Conservation (phyloP, 2,888 invertebrate species). For the Caenorhabditis drosophilae region DNA sequence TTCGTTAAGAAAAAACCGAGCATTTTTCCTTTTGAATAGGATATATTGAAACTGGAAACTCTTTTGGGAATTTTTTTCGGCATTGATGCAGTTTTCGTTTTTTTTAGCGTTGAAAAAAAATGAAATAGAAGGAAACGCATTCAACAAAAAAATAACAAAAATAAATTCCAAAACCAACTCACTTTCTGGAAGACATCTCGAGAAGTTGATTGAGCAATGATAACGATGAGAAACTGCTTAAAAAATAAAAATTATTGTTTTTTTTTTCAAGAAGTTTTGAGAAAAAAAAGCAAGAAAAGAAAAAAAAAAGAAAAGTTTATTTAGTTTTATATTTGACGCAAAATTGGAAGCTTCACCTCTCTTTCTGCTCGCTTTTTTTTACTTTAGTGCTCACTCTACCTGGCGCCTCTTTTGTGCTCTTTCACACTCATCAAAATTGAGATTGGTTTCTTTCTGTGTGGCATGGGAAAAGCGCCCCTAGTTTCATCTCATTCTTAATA, state of each 20-base stretch:
- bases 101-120: neutral
- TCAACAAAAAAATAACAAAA: neutral
- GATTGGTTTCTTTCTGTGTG: too few relatives aligned
- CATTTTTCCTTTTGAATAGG: neutral
- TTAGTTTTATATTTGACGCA: slow-evolving; percentile 14
- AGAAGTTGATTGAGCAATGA: neutral
- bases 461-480: too few relatives aligned
- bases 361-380: too few relatives aligned
- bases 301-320: slow-evolving; percentile 8
- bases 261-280: too few relatives aligned
- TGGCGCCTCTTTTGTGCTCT: slow-evolving; percentile 36
- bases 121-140: neutral
- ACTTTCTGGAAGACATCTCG: slow-evolving; percentile 41
- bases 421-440: slow-evolving; percentile 39
- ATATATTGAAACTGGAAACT: neutral
- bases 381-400: too few relatives aligned
- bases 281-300: slow-evolving; percentile 9
- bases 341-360: slow-evolving; percentile 37
- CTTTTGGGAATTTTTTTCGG: neutral
- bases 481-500: too few relatives aligned
- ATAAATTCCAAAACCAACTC: slow-evolving; percentile 14
- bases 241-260: too few relatives aligned
- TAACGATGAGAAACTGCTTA: slow-evolving; percentile 22
- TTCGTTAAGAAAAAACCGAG: neutral
- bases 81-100: neutral